Evolutionary conservation across 2,888 invertebrate genomes (phyloP).

Genomic region (Caradrina kadenii): DNA sequence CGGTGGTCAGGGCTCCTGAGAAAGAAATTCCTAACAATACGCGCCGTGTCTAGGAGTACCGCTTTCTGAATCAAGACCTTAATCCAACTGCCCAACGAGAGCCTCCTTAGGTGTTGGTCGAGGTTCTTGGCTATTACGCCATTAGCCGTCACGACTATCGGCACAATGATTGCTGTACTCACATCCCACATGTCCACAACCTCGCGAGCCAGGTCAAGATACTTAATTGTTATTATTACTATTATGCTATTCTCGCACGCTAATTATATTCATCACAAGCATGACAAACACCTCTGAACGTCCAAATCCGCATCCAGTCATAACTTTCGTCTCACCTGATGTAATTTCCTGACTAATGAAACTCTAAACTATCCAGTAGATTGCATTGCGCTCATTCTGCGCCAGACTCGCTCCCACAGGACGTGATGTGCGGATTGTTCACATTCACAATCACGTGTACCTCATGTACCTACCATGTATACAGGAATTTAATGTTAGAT

Average conservation of each 20-base stretch:
- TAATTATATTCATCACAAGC: too few relatives aligned
- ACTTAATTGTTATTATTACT: not conserved
- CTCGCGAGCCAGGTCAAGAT: too few relatives aligned
- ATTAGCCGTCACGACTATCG: too few relatives aligned
- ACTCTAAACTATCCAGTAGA: slow-evolving; percentile 43
- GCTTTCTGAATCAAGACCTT: too few relatives aligned
- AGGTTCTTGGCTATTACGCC: too few relatives aligned
- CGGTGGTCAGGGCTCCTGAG: too few relatives aligned
- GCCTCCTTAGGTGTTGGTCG: too few relatives aligned
- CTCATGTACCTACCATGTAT: not conserved
- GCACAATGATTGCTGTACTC: too few relatives aligned
- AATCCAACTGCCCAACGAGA: too few relatives aligned
- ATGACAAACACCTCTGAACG: not conserved
- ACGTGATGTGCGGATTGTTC: slow-evolving; percentile 34
- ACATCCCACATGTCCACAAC: too few relatives aligned
- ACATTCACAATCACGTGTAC: slow-evolving; percentile 31
- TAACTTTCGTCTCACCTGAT: slow-evolving; percentile 19
- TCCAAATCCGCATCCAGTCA: slow-evolving; percentile 24
- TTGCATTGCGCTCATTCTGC: slow-evolving; percentile 38
- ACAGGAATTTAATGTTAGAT: slow-evolving; percentile 3
- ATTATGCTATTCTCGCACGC: not conserved
- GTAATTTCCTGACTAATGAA: slow-evolving; percentile 53
- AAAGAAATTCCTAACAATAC: too few relatives aligned
- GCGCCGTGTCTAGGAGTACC: too few relatives aligned
- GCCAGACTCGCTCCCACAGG: slow-evolving; percentile 25